Evolutionary conservation across 2,113 vertebrate species (phyloP), one percentile per base, ranked within the genome.

Genomic region (Campylomormyrus numenius): DNA sequence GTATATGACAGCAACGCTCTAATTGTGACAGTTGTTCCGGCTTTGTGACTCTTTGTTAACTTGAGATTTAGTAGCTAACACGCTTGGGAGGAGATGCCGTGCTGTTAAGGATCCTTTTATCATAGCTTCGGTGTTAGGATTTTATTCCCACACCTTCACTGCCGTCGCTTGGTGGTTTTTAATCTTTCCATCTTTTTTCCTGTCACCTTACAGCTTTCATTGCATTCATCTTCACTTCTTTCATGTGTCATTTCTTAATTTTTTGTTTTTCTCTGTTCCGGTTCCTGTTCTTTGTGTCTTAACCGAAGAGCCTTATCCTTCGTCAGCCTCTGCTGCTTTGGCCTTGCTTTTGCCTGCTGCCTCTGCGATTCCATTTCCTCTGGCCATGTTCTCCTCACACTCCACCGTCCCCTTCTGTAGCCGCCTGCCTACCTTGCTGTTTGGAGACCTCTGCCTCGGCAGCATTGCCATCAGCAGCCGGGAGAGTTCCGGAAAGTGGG

Each of bases 41-140:
- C 84, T 90, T 90, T 45, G 85, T 90, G 89, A 52, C 85, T 52
- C 83, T 42, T 90, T 85, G 85, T 86, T 87, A 90, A 87, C 58
- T 90, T n/a, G 2, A 66, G 89, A 53, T 50, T 49, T 77, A 42
- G 27, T 89, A 49, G 35, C 88, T 83, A 42, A 83, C 48, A 89
- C 24, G 1, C 70, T 39, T 80, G 9, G 70, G 27, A 52, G 5
- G 62, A 83, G n/a, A 15, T 15, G 7, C 10, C 5, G 6, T 15
- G 10, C 50, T 31, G 50, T 89, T 80, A 35, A 84, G 27, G 13
- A 17, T 52, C 19, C 35, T 83, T 35, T 50, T 13, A 89, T 17
- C 31, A 11, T 84, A 83, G 35, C 13, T 35, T 53, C 13, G 9
- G 27, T 52, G 42, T 19, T 74, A 9, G n/a, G 13, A 46, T 77